Conservation (phyloP, 2,888 invertebrate species). For the Tanypteryx hageni region DNA sequence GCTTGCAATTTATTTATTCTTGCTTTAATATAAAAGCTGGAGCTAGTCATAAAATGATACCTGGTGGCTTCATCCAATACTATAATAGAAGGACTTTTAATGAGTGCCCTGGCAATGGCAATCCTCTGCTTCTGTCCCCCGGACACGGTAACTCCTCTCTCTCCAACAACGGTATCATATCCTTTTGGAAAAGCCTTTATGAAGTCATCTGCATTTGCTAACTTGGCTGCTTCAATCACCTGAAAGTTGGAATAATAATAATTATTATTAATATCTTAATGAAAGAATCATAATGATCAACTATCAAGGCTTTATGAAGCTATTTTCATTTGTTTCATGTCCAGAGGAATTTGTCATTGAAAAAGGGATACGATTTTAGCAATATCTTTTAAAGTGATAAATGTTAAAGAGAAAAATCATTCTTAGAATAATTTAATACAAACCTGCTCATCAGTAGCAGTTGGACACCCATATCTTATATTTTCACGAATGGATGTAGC, state of each 20-base stretch:
- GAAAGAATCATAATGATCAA: too few species aligned
- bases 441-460: constrained; percentile 84
- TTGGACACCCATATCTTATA: constrained; percentile 91
- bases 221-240: constrained; percentile 87
- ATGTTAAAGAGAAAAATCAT: too few species aligned
- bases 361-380: too few species aligned
- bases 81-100: constrained; percentile 92
- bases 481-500: constrained; percentile 94
- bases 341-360: too few species aligned
- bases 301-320: too few species aligned
- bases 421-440: constrained; percentile 25
- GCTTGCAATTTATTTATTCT: neutral
- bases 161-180: constrained; percentile 92
- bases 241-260: constrained; percentile 71
- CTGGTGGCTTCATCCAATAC: constrained; percentile 97
- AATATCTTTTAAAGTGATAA: too few species aligned
- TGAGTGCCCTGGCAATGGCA: constrained; percentile 94
- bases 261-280: too few species aligned
- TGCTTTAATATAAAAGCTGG: too few species aligned
- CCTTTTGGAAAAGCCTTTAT: constrained; percentile 88
- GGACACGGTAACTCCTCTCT: constrained; percentile 93
- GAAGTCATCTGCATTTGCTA: constrained; percentile 96
- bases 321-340: too few species aligned
- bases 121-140: constrained; percentile 97
- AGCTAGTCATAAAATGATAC: constrained; percentile 74